Conservation (phyloP, 2,797 vertebrate genomes). For the Staurois parvus region DNA sequence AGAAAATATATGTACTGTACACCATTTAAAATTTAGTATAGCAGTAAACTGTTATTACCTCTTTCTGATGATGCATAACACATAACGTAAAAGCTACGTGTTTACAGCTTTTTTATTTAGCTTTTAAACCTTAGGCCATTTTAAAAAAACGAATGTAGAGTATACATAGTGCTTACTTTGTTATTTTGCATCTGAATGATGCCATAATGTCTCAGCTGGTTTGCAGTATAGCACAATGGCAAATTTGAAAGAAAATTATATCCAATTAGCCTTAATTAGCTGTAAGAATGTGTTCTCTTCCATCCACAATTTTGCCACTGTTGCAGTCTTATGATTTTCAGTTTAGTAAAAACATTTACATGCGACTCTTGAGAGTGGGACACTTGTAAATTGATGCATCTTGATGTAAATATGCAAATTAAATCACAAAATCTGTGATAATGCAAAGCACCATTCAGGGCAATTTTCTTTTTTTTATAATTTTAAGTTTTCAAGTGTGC, state of each 20-base stretch:
- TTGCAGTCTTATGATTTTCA: conserved; percentile 1
- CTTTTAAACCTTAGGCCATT: not conserved
- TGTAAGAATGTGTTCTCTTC: not conserved
- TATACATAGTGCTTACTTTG: not conserved
- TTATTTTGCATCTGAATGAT: not conserved
- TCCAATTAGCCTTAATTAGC: conserved; percentile 25
- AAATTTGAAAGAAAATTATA: conserved; percentile 14
- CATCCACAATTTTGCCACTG: conserved; percentile 1
- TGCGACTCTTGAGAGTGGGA: not conserved
- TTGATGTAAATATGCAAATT: not conserved
- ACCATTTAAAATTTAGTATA: not conserved
- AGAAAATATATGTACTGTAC: too few relatives aligned
- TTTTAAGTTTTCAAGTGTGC: too few relatives aligned
- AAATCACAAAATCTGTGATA: not conserved
- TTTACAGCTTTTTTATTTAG: not conserved
- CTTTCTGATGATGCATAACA: not conserved
- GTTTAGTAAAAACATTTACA: not conserved
- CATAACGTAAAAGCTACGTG: not conserved
- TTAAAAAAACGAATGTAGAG: not conserved
- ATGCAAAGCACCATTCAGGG: not conserved
- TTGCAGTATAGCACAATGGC: not conserved
- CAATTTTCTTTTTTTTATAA: not conserved
- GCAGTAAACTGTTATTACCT: not conserved
- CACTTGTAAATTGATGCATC: not conserved
- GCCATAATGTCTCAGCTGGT: not conserved